These are phyloP conservation scores for Nibea coibor DNA, from an alignment of 2,113 vertebrate genomes.

Conservation along the genomic window DNA sequence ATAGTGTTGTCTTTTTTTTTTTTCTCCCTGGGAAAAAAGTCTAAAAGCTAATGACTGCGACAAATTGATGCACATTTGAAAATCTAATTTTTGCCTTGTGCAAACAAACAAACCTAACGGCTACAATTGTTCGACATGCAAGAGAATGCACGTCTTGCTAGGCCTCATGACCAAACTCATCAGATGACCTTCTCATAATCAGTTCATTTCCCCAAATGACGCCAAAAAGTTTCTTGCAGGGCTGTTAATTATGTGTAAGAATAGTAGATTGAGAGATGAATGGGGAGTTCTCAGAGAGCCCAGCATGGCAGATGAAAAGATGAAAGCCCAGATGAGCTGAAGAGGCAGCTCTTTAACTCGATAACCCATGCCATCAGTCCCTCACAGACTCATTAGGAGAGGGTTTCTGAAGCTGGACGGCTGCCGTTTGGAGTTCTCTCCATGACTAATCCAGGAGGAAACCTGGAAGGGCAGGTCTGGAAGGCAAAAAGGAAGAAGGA, in stretches of 20 bases:
- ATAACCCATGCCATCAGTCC: constrained; percentile 58
- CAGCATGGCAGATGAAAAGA: constrained; percentile 48
- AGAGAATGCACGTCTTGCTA: not conserved
- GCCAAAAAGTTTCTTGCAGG: not conserved
- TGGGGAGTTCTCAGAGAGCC: constrained; percentile 21
- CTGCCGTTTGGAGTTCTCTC: constrained; percentile 35
- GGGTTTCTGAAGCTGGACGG: constrained; percentile 40
- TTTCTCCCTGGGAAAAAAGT: not conserved
- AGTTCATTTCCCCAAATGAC: constrained; percentile 24
- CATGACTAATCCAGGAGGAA: constrained; percentile 48
- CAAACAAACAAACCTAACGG: not conserved
- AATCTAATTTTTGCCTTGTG: not conserved
- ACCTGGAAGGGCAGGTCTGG: constrained; percentile 57
- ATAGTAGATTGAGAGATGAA: constrained; percentile 49
- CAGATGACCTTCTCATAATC: constrained; percentile 29
- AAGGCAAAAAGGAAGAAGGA: constrained; percentile 14
- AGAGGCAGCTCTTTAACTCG: constrained; percentile 61
- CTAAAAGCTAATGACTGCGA: not conserved
- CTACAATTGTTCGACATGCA: not conserved
- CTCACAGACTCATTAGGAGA: constrained; percentile 62
- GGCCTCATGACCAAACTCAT: not conserved
- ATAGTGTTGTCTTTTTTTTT: constrained; percentile 1
- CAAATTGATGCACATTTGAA: not conserved
- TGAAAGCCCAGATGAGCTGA: constrained; percentile 53
- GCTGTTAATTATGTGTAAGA: constrained; percentile 58